Base-by-base conservation (phyloP, 2,888 invertebrate species). In the Dinocampus coccinellae region DNA sequence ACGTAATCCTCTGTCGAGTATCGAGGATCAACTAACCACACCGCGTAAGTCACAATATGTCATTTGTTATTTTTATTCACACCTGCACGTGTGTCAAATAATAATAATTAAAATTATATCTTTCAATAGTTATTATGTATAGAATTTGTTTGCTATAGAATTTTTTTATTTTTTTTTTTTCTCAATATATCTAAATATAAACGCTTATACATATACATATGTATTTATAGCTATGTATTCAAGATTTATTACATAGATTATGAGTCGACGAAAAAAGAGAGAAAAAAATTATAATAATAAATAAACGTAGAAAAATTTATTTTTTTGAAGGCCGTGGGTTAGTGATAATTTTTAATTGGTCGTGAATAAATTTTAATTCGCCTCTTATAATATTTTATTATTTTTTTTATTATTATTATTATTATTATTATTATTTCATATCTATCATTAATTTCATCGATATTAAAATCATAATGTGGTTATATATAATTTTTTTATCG, bases 1-100 rank as follows among this genome's bases (percentile, higher is more conserved):
- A 79, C 81, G 81, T 81, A 82, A 82, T 77, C 81, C 85, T 76
- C 75, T 82, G 76, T 80, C 76, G 79, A 82, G 77, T 73, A 78
- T 80, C 76, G 80, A 77, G 69, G 81, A 81, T 79, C 81, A 80
- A 47, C 60, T 62, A 34, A 63, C 58, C 10, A 60, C 70, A 77
- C 81, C 77, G 78, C 82, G 85, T 85, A 85, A 85, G 85, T 85
- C 74, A 58, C 16, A 53, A 72, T 47, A 13, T 29, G 33, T 55
- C 29, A 39, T 70, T 13, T 39, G n/a, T 16, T 26, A 34, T 61
- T 62, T 53, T 33, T 16, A 13, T 57, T 29, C 57, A 57, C 57
- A 57, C 26, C 26, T 57, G 26, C 7, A 39, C 26, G 29, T 57
- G 24, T 29, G 57, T 57, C 16, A 20, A n/a, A 47, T 39, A 13